phyloP scores from a whole-genome alignment of 2,797 vertebrate genomes.

The Bovichtus variegatus region DNA sequence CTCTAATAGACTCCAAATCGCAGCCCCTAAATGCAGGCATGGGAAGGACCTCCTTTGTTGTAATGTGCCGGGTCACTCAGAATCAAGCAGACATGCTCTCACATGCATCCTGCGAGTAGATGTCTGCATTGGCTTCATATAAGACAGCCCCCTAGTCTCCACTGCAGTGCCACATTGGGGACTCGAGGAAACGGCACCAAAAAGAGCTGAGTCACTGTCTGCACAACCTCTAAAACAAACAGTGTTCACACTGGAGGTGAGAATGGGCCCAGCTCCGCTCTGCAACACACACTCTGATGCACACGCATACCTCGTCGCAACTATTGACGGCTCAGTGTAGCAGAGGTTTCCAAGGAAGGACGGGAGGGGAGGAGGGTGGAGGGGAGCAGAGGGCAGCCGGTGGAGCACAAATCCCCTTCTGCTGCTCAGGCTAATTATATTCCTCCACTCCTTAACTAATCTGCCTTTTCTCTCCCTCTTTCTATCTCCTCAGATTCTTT shows the following conservation, averaged over 20 bases:
- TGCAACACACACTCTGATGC: slow-evolving; percentile 29
- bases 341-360: slow-evolving; percentile 40
- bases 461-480: slow-evolving; percentile 64
- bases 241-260: slow-evolving; percentile 56
- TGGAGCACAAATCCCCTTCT: slow-evolving; percentile 84
- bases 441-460: slow-evolving; percentile 76
- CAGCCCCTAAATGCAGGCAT: slow-evolving; percentile 39
- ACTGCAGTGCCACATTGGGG: slow-evolving; percentile 65
- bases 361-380: slow-evolving; percentile 49
- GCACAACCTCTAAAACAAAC: slow-evolving; percentile 59
- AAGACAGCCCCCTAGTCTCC: slow-evolving; percentile 44
- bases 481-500: slow-evolving; percentile 21
- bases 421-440: slow-evolving; percentile 83
- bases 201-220: slow-evolving; percentile 77
- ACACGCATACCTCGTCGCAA: slow-evolving; percentile 32
- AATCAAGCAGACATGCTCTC: slow-evolving; percentile 33
- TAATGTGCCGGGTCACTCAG: slow-evolving; percentile 19
- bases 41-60: slow-evolving; percentile 28
- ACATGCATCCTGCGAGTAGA: slow-evolving; percentile 37
- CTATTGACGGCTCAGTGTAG: slow-evolving; percentile 55
- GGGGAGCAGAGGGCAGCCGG: slow-evolving; percentile 73
- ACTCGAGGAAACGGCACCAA: slow-evolving; percentile 29
- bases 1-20: slow-evolving; percentile 44
- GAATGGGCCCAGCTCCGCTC: slow-evolving; percentile 39
- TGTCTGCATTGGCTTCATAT: slow-evolving; percentile 27